Evolutionary conservation across 2,888 invertebrate genomes (phyloP), one percentile per base, ranked within the genome.

Genomic region (Caenorhabditis sp.): DNA sequence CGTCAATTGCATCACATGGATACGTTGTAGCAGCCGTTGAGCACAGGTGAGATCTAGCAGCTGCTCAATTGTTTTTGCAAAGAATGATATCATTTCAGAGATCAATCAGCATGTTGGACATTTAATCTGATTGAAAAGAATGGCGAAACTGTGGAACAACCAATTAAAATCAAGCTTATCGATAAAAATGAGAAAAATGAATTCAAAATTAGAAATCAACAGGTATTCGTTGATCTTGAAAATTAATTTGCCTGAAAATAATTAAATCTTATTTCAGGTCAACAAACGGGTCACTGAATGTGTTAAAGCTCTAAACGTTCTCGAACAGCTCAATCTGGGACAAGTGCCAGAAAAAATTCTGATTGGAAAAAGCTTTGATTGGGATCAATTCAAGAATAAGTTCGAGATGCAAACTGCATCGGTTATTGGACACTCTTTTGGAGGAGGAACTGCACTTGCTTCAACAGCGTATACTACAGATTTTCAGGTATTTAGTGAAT

Each of bases 371-470:
- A 84, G 87, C 52, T 89, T 88, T 70, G 87, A 88, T 66, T 87
- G 88, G 67, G 82, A 81, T 26, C 88, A 88, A 71, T 89, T 89
- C 73, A 89, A 88, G 84, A 66, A 68, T 49, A 62, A 60, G 23
- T 68, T 86, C 21, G 79, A 81, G 58, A 70, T 87, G 43, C 58
- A 70, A 12, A 71, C 77, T 31, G 78, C 83, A 2, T 88, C 90
- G 1, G 88, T 92, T 71, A 90, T 90, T 80, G 92, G 92, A 1
- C 92, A 92, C 87, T 92, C 92, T 0, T 92, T 92, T 88, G 92
- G 92, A 8, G 92, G 91, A 1, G 91, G 91, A 5, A 91, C 92
- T 0, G 89, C 91, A 12, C 85, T 92, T 1, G 88, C 91, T 27
- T 89, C 91, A 0, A 85, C 91, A 27, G 89, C 91, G 0, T 88